Base-by-base conservation (phyloP, 2,888 invertebrate genomes). In the Barypeithes pellucidus region DNA sequence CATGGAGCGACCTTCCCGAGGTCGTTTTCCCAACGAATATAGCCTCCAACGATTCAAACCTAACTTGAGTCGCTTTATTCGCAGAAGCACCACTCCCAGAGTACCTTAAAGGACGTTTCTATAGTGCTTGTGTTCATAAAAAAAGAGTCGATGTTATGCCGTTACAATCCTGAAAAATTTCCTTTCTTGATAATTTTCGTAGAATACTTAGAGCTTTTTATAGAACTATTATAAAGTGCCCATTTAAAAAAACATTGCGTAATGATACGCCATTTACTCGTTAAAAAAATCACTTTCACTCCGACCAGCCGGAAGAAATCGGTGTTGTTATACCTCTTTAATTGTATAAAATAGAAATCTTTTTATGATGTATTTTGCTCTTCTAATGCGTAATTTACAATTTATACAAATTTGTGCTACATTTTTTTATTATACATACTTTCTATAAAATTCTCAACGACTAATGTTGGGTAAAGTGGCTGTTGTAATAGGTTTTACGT, bases 201-300 rank as follows among this genome's bases (percentile, higher is more conserved):
- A 5, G 4, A 5, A 33, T 5, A 33, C 8, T 5, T 33, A 33
- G 12, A 12, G n/a, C n/a, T 16, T 43, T 16, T 16, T 7, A 43
- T 43, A 14, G 1, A 16, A n/a, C 43, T 4, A 16, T 16, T 16
- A 16, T 43, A 43, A 43, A 43, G n/a, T 43, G 43, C 3, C 43
- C 43, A 43, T 4, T 39, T 39, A 43, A 43, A 43, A n/a, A 43
- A 43, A 43, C 18, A 20, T 60, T 45, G 16, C 41, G 50, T 16
- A 68, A 61, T 52, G 8, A 36, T 47, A 4, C 24, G 52, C 18
- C 22, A 62, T 63, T 50, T 16, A 47, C 52, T 67, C 45, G 43
- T 59, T 61, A 61, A 47, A 61, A 39, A n/a, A 29, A 68, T 68
- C 33, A 70, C 70, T 70, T 70, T 70, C 70, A 70, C 63, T 70